A percentile compares a stretch with the other conserved stretches of the same genome.
Conservation (phyloP, 2,797 vertebrate genomes). For the Hapalemur alaotrensis region DNA sequence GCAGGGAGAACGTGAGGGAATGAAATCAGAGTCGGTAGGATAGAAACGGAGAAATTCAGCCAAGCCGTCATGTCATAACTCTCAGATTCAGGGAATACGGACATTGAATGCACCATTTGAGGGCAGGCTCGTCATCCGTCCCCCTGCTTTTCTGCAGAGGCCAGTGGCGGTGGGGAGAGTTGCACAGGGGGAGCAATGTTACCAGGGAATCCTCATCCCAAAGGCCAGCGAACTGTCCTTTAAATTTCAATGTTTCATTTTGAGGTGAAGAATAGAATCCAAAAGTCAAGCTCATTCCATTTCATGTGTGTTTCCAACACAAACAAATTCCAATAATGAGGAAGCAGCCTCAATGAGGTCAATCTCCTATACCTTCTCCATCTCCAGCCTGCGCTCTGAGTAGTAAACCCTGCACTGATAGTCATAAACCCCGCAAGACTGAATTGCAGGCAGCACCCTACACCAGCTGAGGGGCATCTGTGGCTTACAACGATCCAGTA, state of each 20-base stretch:
- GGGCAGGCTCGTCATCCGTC: rapidly evolving
- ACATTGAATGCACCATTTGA: not conserved
- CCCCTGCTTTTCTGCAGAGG: not conserved
- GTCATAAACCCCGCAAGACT: not conserved
- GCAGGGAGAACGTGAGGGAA: rapidly evolving
- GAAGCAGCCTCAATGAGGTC: not conserved
- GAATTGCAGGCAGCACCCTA: rapidly evolving
- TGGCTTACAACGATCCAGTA: too few species aligned
- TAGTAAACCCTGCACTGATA: rapidly evolving
- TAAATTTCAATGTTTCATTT: not conserved
- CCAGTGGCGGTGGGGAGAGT: rapidly evolving
- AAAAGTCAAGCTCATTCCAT: not conserved
- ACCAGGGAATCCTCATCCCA: not conserved
- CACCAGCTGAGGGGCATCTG: not conserved
- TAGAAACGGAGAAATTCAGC: not conserved
- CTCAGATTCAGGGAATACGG: not conserved
- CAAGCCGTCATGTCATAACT: not conserved
- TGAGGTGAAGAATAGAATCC: not conserved
- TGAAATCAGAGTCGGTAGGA: rapidly evolving
- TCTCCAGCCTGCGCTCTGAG: not conserved
- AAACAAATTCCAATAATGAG: not conserved
- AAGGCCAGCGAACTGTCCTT: not conserved
- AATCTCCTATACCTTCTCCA: not conserved
- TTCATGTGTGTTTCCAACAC: not conserved
- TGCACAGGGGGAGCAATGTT: rapidly evolving